A percentile compares a stretch with the other conserved stretches of the same genome.
These are phyloP conservation scores for Streptopelia turtur DNA, from an alignment of 2,797 vertebrate species.

Conservation along the genomic window DNA sequence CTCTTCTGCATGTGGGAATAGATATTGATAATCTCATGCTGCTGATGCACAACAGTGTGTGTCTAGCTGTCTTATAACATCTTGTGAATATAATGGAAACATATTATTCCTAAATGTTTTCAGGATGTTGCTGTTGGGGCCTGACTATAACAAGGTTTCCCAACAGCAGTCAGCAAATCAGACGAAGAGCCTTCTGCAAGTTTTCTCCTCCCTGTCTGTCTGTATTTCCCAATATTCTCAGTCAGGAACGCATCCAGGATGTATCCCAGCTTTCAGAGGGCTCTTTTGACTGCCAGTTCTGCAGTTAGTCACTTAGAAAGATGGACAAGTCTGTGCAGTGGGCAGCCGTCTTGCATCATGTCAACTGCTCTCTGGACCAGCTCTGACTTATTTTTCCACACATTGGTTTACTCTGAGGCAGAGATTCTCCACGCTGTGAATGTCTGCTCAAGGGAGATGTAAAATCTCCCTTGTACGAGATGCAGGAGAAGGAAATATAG, in stretches of 20 bases:
- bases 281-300: not conserved
- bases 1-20: not conserved
- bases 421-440: not conserved
- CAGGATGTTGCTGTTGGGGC: not conserved
- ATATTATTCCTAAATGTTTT: not conserved
- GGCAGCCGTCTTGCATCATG: not conserved
- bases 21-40: not conserved
- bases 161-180: not conserved
- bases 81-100: not conserved
- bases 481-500: not conserved
- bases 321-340: not conserved
- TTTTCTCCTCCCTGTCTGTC: not conserved
- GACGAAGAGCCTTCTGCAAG: not conserved
- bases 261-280: not conserved
- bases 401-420: not conserved
- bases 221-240: not conserved
- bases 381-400: not conserved
- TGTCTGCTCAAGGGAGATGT: not conserved
- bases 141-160: not conserved
- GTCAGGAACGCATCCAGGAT: not conserved
- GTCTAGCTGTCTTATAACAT: not conserved
- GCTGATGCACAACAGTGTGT: not conserved
- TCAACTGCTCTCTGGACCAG: fast-evolving
- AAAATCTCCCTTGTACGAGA: not conserved
- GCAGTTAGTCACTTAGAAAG: not conserved